Conservation (phyloP, 2,113 vertebrate species). For the Esox niger region DNA sequence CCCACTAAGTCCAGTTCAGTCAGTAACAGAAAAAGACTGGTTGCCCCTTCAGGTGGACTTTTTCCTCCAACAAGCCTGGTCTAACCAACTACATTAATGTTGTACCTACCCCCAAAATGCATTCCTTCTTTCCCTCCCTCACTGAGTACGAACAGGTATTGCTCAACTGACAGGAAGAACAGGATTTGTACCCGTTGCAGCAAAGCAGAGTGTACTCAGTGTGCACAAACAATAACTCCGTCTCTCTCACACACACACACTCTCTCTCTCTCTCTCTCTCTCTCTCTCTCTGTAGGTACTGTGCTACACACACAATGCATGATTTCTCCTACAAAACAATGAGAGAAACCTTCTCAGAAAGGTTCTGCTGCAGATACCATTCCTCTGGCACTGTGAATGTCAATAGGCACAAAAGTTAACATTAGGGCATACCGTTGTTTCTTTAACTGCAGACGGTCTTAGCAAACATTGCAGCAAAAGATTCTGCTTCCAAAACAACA, state of each 20-base stretch:
- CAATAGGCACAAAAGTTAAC: too few species aligned
- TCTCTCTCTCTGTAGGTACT: too few species aligned
- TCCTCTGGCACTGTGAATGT: too few species aligned
- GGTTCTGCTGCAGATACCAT: too few species aligned
- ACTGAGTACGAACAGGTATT: slow-evolving; percentile 66
- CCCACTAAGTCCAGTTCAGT: too few species aligned
- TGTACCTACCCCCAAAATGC: slow-evolving; percentile 24
- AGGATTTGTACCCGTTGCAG: slow-evolving; percentile 47
- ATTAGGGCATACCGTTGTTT: too few species aligned
- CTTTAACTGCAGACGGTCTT: too few species aligned
- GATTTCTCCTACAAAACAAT: not conserved
- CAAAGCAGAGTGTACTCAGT: slow-evolving; percentile 17
- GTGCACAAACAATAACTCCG: not conserved
- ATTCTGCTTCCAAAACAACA: too few species aligned
- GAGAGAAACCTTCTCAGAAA: too few species aligned
- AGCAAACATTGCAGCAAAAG: too few species aligned
- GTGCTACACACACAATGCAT: slow-evolving; percentile 1
- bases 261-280: too few species aligned
- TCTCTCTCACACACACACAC: not conserved
- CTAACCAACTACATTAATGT: not conserved
- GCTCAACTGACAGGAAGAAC: slow-evolving; percentile 75
- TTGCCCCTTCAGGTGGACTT: slow-evolving; percentile 12
- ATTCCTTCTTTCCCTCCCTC: slow-evolving; percentile 36
- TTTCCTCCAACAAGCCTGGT: slow-evolving; percentile 19
- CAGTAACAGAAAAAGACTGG: too few species aligned